Base-by-base conservation (phyloP, 2,113 vertebrate genomes). In the Heteronetta atricapilla region DNA sequence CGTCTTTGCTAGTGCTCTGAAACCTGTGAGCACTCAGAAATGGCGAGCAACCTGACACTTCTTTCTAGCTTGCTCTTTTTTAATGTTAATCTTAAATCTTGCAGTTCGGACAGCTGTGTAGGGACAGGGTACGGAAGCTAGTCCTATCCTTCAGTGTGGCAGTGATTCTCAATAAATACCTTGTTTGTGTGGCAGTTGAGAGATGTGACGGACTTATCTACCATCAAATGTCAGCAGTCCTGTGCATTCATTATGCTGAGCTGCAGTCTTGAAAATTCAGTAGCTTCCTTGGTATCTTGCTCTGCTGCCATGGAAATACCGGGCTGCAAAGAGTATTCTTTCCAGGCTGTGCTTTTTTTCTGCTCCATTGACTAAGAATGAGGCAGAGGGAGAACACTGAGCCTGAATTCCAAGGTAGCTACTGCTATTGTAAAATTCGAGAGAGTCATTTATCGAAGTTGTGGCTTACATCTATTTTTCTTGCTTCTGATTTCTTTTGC, bases 11-110 rank as follows among this genome's bases (percentile, higher is more conserved):
- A 11, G 86, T 31, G 85, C 89, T 95, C 90, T 8, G 40, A 42
- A 60, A 73, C 40, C 60, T 1, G 90, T 97, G 95, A 86, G 97
- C 88, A 28, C 94, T 25, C 48, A 8, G 96, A 56, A 93, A 81
- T 72, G 93, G 94, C 88, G 52, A 31, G 46, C 85, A 86, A 53
- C 97, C 97, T 88, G 87, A 98, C 96, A 98, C 3, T 29, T 9
- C 0, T 2, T 63, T 67, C 4, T 67, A 26, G 38, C 2, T 40
- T 64, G 10, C 23, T 46, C 20, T 13, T 19, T 25, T 8, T 60
- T 4, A 17, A 48, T 67, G 22, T 42, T 36, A 0, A 1, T 19
- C 23, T 58, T 58, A 8, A 33, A 1, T 23, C 3, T 3, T 40
- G 55, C 22, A 7, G 13, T 14, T 5, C 44, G 40, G 29, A 6